Evolutionary conservation across 2,113 vertebrate genomes (phyloP).

Genomic region (Donacobius atricapilla): DNA sequence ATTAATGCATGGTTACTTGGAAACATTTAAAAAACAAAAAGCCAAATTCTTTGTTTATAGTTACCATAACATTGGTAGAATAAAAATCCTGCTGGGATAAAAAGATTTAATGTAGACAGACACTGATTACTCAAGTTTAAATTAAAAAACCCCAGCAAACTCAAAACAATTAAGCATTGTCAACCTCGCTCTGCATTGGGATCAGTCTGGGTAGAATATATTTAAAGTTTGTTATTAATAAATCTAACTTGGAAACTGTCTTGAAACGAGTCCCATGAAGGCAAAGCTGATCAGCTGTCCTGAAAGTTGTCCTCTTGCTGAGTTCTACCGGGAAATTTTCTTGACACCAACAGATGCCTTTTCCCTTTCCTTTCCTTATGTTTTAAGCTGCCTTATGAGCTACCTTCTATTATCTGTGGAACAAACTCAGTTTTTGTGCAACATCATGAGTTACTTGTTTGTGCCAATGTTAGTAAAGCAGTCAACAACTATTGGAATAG

Average conservation of each 20-base stretch:
- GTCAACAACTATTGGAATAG: background rate
- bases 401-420: background rate
- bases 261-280: background rate
- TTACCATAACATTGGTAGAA: background rate
- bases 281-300: background rate
- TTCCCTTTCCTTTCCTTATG: background rate
- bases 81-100: background rate
- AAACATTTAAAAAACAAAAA: background rate
- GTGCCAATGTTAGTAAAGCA: background rate
- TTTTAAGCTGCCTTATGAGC: background rate
- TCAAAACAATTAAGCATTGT: background rate
- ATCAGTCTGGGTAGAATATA: background rate
- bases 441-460: background rate
- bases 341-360: background rate
- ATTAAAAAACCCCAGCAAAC: background rate
- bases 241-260: background rate
- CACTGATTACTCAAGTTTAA: background rate
- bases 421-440: background rate
- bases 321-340: background rate
- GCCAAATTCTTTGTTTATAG: background rate
- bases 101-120: background rate
- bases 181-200: background rate
- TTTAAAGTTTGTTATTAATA: background rate
- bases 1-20: background rate
- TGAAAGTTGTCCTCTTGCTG: background rate